These are phyloP conservation scores for Venturia canescens DNA, from an alignment of 1,140 invertebrate genomes.

Conservation along the genomic window DNA sequence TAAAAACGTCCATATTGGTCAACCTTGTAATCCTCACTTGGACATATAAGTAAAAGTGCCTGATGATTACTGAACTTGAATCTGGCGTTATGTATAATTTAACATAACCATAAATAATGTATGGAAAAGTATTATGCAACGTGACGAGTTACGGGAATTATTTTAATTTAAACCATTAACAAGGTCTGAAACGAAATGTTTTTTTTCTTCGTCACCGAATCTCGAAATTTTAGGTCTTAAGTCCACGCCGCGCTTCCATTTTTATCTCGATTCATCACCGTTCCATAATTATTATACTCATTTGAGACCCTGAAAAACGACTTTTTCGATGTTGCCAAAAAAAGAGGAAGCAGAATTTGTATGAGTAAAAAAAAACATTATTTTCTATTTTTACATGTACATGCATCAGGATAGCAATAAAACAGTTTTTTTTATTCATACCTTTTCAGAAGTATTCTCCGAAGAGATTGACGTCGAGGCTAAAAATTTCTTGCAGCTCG, in stretches of 20 bases:
- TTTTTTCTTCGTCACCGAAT: background rate
- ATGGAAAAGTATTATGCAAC: background rate
- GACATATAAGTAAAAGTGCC: background rate
- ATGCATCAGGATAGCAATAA: background rate
- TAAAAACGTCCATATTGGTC: background rate
- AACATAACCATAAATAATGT: background rate
- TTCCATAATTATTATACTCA: too few species aligned
- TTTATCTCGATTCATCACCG: too few species aligned
- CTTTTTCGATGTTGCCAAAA: too few species aligned
- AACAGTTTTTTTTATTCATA: slow-evolving; percentile 1
- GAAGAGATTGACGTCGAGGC: slow-evolving; percentile 68
- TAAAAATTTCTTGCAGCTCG: slow-evolving; percentile 64
- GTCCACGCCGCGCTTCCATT: too few species aligned
- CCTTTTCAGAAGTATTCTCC: slow-evolving; percentile 66
- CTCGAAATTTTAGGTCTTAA: too few species aligned
- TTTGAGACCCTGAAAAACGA: too few species aligned
- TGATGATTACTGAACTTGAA: slow-evolving; percentile 18
- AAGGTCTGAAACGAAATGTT: background rate
- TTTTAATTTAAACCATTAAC: background rate
- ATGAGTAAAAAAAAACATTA: background rate
- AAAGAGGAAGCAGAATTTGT: background rate
- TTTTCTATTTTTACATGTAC: too few species aligned
- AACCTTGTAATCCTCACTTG: background rate
- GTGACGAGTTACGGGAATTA: background rate
- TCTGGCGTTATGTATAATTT: background rate